phyloP scores from a whole-genome alignment of 92 coral and sea anemone species.

The Porites rus region DNA sequence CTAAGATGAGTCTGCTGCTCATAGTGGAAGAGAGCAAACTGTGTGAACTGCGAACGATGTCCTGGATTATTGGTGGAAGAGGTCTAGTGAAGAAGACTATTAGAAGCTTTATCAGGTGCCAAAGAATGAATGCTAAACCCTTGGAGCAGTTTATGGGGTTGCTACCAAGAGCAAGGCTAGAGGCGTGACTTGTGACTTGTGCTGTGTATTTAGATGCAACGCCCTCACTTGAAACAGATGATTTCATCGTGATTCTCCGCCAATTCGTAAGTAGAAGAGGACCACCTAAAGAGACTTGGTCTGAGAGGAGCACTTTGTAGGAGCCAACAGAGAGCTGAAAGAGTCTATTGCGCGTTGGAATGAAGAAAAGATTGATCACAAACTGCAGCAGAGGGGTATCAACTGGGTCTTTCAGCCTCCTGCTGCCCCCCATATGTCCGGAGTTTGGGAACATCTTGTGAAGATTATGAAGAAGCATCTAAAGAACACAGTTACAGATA shows the following conservation, averaged over 20 bases:
- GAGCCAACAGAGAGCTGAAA: constrained; percentile 48
- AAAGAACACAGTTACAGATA: constrained; percentile 61
- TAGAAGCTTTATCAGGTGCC: constrained; percentile 64
- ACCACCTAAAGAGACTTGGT: constrained; percentile 68
- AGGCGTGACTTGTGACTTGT: no score
- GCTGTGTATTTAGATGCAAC: constrained; percentile 2
- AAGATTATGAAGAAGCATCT: constrained; percentile 63
- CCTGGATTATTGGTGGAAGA: no score
- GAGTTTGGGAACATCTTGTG: constrained; percentile 65
- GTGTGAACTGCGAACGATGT: constrained; percentile 31
- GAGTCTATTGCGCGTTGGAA: constrained; percentile 58
- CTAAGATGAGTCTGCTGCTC: no score
- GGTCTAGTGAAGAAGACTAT: constrained; percentile 57
- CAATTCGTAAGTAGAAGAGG: constrained; percentile 52
- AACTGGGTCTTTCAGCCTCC: constrained; percentile 76
- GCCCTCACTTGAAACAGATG: constrained; percentile 59
- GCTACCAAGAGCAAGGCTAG: no score
- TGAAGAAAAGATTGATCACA: constrained; percentile 42
- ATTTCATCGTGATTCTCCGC: no score
- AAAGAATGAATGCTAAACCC: constrained; percentile 39
- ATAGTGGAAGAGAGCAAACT: constrained; percentile 73
- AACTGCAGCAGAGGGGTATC: constrained; percentile 52
- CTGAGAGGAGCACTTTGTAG: constrained; percentile 77
- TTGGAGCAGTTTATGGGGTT: no score
- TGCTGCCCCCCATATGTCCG: constrained; percentile 71